Evolutionary conservation across 1,140 invertebrate genomes (phyloP), one percentile per base, ranked within the genome.

Genomic region (Steinernema feltiae): DNA sequence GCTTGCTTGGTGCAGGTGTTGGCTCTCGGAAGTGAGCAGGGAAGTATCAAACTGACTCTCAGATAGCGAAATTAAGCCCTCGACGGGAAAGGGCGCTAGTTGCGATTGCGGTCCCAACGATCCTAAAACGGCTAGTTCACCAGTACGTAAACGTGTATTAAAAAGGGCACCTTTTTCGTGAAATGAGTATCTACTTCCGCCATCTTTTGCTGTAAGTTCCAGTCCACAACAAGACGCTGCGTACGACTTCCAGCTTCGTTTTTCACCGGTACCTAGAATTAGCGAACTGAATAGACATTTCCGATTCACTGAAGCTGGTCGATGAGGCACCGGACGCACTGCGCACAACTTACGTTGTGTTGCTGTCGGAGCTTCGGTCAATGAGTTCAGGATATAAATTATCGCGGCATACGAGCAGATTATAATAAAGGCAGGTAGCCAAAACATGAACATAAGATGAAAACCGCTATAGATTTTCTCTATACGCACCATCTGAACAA

Each of bases 381-480:
- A 30, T 18, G 82, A 84, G 63, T 78, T 82, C 48, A 84, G 74
- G 18, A 80, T 75, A 48, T 72, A 80, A 30, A 84, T 71, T 21
- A 84, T 79, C 27, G 78, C 69, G n/a, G 72, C 71, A 70, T 84
- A 84, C 21, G 72, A 79, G 21, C 72, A 72, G 27, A 83, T 71
- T n/a, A 84, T 84, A 15, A 83, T 71, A 32, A 86, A 74, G 32
- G 83, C 75, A 7, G 83, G 83, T 24, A 86, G 78, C 84, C 84
- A 84, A 73, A 86, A 84, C 18, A 84, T 78, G 71, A 84, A 84
- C 18, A 84, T 30, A n/a, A 84, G 72, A 77, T 84, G 83, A 17
- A 72, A 48, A 46, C 83, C 76, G 30, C 81, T 81, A 74, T 86
- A 84, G 15, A 83, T 71, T 41, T 76, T 71, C 71, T 84, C 82